Percentiles rank a stretch among this genome's conserved stretches.
Conservation (phyloP, 2,113 vertebrate species). For the Halichoerus grypus region DNA sequence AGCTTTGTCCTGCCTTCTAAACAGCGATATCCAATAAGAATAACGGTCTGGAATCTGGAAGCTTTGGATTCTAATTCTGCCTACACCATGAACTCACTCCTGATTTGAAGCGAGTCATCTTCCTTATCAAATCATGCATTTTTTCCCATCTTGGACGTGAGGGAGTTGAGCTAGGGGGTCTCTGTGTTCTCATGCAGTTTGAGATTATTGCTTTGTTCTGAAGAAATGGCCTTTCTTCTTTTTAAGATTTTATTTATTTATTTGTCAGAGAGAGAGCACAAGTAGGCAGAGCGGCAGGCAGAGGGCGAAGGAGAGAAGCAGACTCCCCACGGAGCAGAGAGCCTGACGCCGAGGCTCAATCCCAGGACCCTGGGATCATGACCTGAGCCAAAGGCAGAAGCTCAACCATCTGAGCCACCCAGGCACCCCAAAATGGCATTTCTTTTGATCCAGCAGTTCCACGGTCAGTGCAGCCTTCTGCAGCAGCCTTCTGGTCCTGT, state of each 20-base stretch:
- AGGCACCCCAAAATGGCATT: not conserved
- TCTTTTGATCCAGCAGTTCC: not conserved
- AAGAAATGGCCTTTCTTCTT: not conserved
- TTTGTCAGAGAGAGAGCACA: not conserved
- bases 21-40: not conserved
- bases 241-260: not conserved
- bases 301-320: too few relatives aligned
- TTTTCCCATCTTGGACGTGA: not conserved
- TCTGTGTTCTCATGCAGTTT: not conserved
- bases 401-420: not conserved
- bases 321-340: too few relatives aligned
- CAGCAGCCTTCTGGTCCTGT: rapidly evolving
- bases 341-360: not conserved
- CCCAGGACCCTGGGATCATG: not conserved
- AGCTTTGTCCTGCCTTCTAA: not conserved
- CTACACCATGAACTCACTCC: not conserved
- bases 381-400: not conserved
- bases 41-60: not conserved
- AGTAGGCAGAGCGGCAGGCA: not conserved
- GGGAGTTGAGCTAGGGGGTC: not conserved
- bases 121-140: not conserved
- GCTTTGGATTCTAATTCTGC: not conserved
- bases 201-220: not conserved
- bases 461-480: not conserved
- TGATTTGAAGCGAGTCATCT: not conserved